Base-by-base conservation (phyloP, 2,113 vertebrate genomes). In the Misgurnus anguillicaudatus region DNA sequence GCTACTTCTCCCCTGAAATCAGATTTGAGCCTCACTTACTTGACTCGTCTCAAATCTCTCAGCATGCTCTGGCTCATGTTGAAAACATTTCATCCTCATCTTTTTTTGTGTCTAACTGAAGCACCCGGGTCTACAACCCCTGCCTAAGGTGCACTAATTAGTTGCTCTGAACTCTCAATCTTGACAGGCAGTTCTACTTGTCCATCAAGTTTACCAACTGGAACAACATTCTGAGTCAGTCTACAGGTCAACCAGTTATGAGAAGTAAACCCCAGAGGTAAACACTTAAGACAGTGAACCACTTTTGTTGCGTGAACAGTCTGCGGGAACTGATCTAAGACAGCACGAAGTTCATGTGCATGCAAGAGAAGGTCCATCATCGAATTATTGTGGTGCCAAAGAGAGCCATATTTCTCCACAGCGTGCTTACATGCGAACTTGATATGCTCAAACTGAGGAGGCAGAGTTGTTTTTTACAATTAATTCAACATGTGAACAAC, bases 281-380 rank as follows among this genome's bases (percentile, higher is more conserved):
- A 36, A 62, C 21, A 36, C 60, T 62, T 62, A 1, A 62, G 36
- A 62, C 21, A 36, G 3, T 62, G 11, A 62, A 31, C 21, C 13
- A 10, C 9, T 6, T 0, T 36, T 62, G 24, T 5, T 1, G 31
- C 60, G 6, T 2, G 60, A 62, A 14, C 60, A 36, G 24, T 31
- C 60, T 65, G 58, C 9, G 61, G 24, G 4, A 6, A 11, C 9
- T 62, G 60, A 63, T 9, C 58, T 21, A 61, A 31, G 58, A 13
- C 80, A 5, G 58, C 53, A 63, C 77, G 73, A 1, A 76, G 14
- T 13, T 81, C 16, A 14, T 81, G 74, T 2, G 47, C 66, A 7
- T 9, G 21, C 3, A 77, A 24, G 10, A 81, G 14, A 42, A 77
- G 58, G 17, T 71, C 58, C 19, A 65, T 45, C 4, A 19, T 36